These are phyloP conservation scores for Rutilus rutilus DNA, from an alignment of 2,113 vertebrate genomes.

Conservation along the genomic window DNA sequence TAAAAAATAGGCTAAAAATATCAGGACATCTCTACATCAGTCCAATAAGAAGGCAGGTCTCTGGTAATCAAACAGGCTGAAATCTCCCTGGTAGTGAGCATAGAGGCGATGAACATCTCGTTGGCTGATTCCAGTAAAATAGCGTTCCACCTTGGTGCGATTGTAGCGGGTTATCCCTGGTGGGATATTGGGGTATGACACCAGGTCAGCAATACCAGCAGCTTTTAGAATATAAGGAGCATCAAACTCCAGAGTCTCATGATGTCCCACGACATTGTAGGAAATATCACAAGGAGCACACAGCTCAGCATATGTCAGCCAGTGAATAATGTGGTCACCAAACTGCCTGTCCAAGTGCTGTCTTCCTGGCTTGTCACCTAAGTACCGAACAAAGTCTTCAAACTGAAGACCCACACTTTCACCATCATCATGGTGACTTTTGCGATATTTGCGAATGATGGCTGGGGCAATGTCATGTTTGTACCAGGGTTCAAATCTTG, in stretches of 20 bases:
- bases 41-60: constrained; percentile 90
- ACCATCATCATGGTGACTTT: constrained; percentile 73
- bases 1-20: background rate
- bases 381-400: constrained; percentile 94
- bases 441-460: constrained; percentile 93
- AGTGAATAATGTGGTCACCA: constrained; percentile 95
- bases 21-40: constrained; percentile 61
- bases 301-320: constrained; percentile 91
- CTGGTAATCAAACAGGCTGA: constrained; percentile 91
- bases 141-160: constrained; percentile 89
- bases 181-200: constrained; percentile 87
- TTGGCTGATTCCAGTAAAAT: constrained; percentile 90
- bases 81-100: constrained; percentile 89
- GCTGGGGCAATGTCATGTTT: constrained; percentile 92
- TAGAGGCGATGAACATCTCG: constrained; percentile 89
- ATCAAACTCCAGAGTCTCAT: constrained; percentile 92
- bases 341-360: constrained; percentile 89
- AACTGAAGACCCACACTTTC: constrained; percentile 86
- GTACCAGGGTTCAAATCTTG: constrained; percentile 97
- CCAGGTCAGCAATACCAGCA: constrained; percentile 82
- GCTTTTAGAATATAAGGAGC: constrained; percentile 88
- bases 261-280: constrained; percentile 90
- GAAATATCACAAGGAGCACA: constrained; percentile 93
- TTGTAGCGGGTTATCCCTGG: constrained; percentile 94
- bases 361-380: constrained; percentile 86